A percentile compares a stretch with the other conserved stretches of the same genome.
Conservation (phyloP, 2,888 invertebrate genomes). For the Brachyopa scutellaris region DNA sequence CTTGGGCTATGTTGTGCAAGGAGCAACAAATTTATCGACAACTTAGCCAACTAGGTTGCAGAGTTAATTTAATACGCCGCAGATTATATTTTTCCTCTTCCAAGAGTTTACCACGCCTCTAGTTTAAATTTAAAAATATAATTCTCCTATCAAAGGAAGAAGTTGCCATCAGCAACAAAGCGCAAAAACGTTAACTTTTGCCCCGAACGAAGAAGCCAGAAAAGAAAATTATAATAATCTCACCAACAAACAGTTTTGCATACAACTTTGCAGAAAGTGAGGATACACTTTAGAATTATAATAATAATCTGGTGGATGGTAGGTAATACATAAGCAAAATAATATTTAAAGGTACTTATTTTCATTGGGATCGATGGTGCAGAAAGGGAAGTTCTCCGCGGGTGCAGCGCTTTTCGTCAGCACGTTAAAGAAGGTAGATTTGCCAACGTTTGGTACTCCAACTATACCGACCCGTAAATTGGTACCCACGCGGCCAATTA, state of each 20-base stretch:
- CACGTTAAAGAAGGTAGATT: constrained; percentile 99
- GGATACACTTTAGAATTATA: constrained; percentile 51
- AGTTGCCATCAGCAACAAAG: constrained; percentile 50
- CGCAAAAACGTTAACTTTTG: constrained; percentile 36
- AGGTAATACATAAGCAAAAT: constrained; percentile 35
- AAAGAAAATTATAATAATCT: constrained; percentile 63
- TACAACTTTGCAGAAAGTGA: constrained; percentile 11
- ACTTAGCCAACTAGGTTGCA: constrained; percentile 49
- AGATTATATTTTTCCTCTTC: constrained; percentile 12
- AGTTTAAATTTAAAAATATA: constrained; percentile 48
- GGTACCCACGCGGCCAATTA: constrained; percentile 97
- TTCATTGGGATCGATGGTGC: constrained; percentile 99
- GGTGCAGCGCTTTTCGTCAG: constrained; percentile 98
- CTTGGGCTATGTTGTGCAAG: constrained; percentile 18
- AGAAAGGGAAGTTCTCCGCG: constrained; percentile 99
- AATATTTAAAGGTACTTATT: constrained; percentile 90
- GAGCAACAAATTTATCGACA: constrained; percentile 37
- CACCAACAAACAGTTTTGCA: constrained; percentile 48
- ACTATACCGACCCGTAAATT: constrained; percentile 98
- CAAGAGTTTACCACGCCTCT: constrained; percentile 40
- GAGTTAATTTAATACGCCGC: constrained; percentile 37
- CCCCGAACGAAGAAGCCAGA: constrained; percentile 52
- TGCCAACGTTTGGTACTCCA: constrained; percentile 97
- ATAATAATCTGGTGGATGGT: constrained; percentile 48
- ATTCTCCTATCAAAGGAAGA: constrained; percentile 48